Percentiles rank a stretch among this genome's conserved stretches.
phyloP scores from a whole-genome alignment of 2,113 vertebrate genomes.

The Enhydra lutris region DNA sequence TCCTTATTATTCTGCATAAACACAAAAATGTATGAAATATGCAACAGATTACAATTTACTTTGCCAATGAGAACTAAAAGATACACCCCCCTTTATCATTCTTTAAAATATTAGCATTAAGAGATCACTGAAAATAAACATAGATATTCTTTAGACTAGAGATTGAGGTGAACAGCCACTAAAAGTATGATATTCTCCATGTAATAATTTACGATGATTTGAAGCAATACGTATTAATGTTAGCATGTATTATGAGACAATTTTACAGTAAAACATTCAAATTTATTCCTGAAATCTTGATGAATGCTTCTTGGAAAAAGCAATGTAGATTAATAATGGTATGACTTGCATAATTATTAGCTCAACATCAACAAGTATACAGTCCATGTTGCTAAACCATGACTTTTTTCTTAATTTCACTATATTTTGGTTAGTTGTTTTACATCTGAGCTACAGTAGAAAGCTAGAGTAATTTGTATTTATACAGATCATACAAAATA shows the following conservation, averaged over 20 bases:
- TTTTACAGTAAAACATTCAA: constrained; percentile 47
- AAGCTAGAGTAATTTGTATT: neutral
- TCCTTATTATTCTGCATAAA: constrained; percentile 75
- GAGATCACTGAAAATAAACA: constrained; percentile 41
- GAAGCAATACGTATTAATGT: constrained; percentile 57
- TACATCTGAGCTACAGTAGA: neutral
- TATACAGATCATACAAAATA: neutral
- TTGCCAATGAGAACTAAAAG: constrained; percentile 62
- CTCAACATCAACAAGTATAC: neutral
- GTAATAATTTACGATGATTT: constrained; percentile 5
- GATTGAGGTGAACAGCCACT: constrained; percentile 19
- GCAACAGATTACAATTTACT: constrained; percentile 68
- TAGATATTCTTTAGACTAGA: neutral
- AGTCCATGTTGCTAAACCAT: neutral
- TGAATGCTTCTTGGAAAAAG: constrained; percentile 51
- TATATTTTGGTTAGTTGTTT: neutral
- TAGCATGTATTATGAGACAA: constrained; percentile 11
- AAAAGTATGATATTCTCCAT: constrained; percentile 9
- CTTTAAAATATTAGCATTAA: constrained; percentile 67
- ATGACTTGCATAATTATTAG: neutral
- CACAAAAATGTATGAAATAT: constrained; percentile 76
- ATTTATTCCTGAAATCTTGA: constrained; percentile 57
- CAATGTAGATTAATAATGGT: neutral
- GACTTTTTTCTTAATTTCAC: neutral
- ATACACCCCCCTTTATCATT: constrained; percentile 48